Conservation (phyloP, 2,113 vertebrate species). For the Malurus cyaneus region DNA sequence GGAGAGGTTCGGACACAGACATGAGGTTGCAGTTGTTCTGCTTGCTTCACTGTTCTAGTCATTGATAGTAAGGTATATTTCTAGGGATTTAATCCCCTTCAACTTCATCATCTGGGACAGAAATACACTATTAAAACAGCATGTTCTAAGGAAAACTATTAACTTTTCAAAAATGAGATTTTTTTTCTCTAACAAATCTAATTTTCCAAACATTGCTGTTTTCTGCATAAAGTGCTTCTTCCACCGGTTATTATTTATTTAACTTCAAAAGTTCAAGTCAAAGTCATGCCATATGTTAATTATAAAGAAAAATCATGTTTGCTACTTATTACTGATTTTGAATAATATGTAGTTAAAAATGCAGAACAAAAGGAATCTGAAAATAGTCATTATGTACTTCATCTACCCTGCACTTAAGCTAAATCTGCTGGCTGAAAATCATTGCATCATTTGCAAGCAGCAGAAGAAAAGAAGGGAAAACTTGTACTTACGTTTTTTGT, state of each 20-base stretch:
- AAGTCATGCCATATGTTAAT: not conserved
- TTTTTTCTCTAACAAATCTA: constrained; percentile 11
- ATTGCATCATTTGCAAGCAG: not conserved
- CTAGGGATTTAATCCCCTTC: constrained; percentile 14
- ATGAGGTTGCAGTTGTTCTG: not conserved
- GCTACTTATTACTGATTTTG: not conserved
- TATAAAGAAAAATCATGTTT: not conserved
- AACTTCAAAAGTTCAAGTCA: not conserved
- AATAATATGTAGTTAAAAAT: not conserved
- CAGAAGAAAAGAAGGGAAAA: not conserved
- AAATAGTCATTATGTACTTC: not conserved
- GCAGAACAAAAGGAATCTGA: not conserved
- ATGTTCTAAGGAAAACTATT: constrained; percentile 17
- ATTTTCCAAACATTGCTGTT: not conserved
- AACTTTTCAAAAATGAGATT: constrained; percentile 15
- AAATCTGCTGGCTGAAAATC: not conserved
- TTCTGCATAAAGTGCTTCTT: not conserved
- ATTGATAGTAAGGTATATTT: constrained; percentile 14
- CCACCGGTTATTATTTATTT: not conserved
- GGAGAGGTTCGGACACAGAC: not conserved
- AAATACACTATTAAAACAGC: not conserved
- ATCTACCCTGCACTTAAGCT: not conserved
- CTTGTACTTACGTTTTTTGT: not conserved
- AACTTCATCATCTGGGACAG: not conserved
- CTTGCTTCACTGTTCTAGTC: constrained; percentile 51